These are phyloP conservation scores for Thunnus thynnus DNA, from an alignment of 2,113 vertebrate species.

Conservation along the genomic window DNA sequence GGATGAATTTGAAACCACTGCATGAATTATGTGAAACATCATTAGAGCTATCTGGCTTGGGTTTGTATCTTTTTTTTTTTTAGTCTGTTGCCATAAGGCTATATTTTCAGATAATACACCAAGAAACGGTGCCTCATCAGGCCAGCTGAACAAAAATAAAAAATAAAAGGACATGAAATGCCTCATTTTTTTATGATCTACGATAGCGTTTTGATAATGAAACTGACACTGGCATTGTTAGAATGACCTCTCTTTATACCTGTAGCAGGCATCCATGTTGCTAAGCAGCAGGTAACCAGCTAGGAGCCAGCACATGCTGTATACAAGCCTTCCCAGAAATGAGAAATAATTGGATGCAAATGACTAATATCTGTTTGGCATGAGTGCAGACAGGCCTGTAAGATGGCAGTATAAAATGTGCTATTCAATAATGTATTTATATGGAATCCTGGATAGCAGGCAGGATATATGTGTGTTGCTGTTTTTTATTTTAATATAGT, in stretches of 20 bases:
- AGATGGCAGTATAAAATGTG: constrained; percentile 36
- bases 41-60: not conserved
- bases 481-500: not conserved
- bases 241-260: constrained; percentile 22
- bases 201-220: constrained; percentile 40
- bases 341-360: constrained; percentile 70
- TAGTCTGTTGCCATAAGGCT: no score
- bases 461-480: not conserved
- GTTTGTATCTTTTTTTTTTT: no score
- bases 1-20: constrained; percentile 28
- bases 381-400: constrained; percentile 34
- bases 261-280: constrained; percentile 65
- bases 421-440: constrained; percentile 20
- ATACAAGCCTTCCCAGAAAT: constrained; percentile 59
- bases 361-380: constrained; percentile 67
- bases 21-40: constrained; percentile 28
- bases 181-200: not conserved
- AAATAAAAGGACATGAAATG: not conserved
- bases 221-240: constrained; percentile 35
- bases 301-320: constrained; percentile 39
- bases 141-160: constrained; percentile 12
- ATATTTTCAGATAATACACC: not conserved
- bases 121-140: not conserved
- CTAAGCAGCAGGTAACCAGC: constrained; percentile 76
- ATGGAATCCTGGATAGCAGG: not conserved